Evolutionary conservation across 2,113 vertebrate species (phyloP), one percentile per base, ranked within the genome.

Genomic region (Otolemur garnettii): DNA sequence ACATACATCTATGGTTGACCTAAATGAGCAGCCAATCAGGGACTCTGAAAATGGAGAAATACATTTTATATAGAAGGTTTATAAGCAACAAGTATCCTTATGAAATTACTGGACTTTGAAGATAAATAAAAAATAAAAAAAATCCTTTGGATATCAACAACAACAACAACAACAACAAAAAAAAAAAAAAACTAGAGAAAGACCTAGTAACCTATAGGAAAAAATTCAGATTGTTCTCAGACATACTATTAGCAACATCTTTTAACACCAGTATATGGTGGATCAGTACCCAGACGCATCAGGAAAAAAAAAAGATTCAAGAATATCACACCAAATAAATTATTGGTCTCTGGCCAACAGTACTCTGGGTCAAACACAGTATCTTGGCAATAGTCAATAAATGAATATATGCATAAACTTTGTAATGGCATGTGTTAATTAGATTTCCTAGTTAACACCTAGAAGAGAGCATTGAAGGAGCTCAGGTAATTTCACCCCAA

Each of bases 61-160:
- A 21, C 35, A 68, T 18, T 88, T 84, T 84, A 59, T 45, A 11
- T 81, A 21, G 24, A 79, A 30, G 74, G 62, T 64, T 64, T 18
- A n/a, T 88, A 33, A 68, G 2, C 18, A 75, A 13, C 30, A 45
- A 85, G 15, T 24, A 66, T 71, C 26, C 7, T 72, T n/a, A 17
- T 64, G 72, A 97, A 92, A 91, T 92, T 50, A 64, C n/a, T 38
- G 19, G 1, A 83, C 33, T 74, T 87, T 1, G 10, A 85, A 80
- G 42, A 89, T 75, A 38, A 74, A 42, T 69, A n/a, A 87, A 78
- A 85, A 79, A 66, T 26, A 86, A 35, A 91, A 1, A 91, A 1
- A 69, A 66, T 28, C 4, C 28, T 74, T 64, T 59, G 14, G 14
- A 50, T 5, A 78, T 74, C 17, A 19, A 66, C 4, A 4, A 45